phyloP scores from a whole-genome alignment of 2,888 invertebrate species.

The Apotomis turbidana region DNA sequence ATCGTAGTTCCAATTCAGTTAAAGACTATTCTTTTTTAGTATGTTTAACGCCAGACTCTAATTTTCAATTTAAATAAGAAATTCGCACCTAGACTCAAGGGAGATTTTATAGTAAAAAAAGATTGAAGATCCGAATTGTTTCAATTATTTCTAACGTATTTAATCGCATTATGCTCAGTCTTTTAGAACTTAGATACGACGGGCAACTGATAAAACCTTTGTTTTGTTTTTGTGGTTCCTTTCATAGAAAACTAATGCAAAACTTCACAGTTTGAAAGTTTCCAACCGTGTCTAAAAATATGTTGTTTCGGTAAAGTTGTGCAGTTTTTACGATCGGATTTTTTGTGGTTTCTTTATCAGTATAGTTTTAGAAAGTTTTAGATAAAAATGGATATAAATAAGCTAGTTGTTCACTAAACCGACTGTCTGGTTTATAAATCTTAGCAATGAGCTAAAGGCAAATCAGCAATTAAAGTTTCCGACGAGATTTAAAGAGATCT shows the following conservation, averaged over 20 bases:
- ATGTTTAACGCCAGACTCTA: constrained; percentile 34
- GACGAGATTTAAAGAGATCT: constrained; percentile 36
- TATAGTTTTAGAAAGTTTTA: constrained; percentile 26
- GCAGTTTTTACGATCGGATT: constrained; percentile 34
- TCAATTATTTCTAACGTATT: constrained; percentile 21
- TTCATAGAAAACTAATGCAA: constrained; percentile 32
- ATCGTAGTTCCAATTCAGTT: constrained; percentile 43
- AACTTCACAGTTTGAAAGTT: constrained; percentile 38
- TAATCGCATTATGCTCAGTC: constrained; percentile 28
- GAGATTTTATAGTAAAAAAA: constrained; percentile 1
- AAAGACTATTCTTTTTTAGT: constrained; percentile 21
- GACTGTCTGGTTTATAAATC: constrained; percentile 38
- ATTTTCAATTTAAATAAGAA: constrained; percentile 31
- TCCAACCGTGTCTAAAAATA: constrained; percentile 38
- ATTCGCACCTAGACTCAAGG: constrained; percentile 20
- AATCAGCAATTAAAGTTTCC: constrained; percentile 42
- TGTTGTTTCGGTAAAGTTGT: constrained; percentile 40
- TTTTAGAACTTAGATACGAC: constrained; percentile 13
- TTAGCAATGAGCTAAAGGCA: constrained; percentile 37
- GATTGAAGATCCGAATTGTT: constrained; percentile 18
- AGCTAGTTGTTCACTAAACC: constrained; percentile 29
- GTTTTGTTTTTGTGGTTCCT: constrained; percentile 27
- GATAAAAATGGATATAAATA: constrained; percentile 35
- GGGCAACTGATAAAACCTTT: constrained; percentile 31
- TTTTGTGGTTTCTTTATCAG: constrained; percentile 39